Evolutionary conservation across 2,113 vertebrate species (phyloP), one percentile per base, ranked within the genome.

Genomic region (Rhinichthys klamathensis): DNA sequence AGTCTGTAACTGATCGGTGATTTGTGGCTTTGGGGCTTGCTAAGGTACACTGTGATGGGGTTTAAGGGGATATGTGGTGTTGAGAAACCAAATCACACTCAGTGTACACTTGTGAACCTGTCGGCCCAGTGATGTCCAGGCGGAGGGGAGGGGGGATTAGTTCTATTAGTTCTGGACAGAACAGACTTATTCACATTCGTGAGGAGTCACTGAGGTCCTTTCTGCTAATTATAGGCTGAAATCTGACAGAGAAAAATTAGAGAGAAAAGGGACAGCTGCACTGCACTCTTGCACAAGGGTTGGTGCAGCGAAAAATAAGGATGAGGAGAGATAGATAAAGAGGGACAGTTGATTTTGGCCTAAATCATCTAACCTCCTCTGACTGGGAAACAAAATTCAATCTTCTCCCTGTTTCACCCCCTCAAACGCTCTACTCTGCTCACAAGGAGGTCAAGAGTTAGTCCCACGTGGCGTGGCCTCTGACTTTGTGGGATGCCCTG

Each of bases 191-290:
- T 92, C 90, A 46, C 90, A 94, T 92, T 91, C 92, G 90, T 94
- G 93, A 83, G 51, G 91, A 94, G 93, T 95, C 93, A 90, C 93
- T 89, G 91, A 95, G 93, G 94, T 94, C 95, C 85, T 96, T 94
- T 93, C 88, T 93, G 94, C 93, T 97, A 96, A 97, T 97, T 96
- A 95, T 96, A 96, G 95, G 92, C 92, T 94, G 92, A 96, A 96
- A 96, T 95, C 94, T 97, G 96, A 96, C 96, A 96, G 95, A 96
- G 95, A 96, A 96, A 96, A 97, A 97, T 96, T 95, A 96, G 96
- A 96, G 91, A 94, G 94, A 95, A 96, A 94, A 92, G 86, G 92
- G 95, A 97, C 96, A 97, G 95, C 96, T 96, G 96, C 92, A 21
- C 86, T 92, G 92, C 92, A 84, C 86, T 77, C 89, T 86, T 91